Evolutionary conservation across 2,113 vertebrate species (phyloP).

Genomic region (Falcunculus frontatus): DNA sequence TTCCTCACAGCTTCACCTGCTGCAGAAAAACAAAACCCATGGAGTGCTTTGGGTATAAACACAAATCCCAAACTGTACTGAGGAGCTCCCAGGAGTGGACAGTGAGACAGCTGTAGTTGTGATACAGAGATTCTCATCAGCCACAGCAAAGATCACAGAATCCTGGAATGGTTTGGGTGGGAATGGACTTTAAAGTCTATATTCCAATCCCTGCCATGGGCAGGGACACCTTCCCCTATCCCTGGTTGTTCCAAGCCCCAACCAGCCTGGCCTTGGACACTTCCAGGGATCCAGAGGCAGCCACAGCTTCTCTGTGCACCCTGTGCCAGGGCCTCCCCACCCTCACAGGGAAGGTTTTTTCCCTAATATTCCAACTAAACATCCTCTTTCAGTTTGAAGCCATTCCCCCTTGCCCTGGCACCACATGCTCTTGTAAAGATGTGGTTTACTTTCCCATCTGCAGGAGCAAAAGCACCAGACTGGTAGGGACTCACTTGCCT

Average conservation of each 20-base stretch:
- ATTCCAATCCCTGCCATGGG: background rate
- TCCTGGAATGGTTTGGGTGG: background rate
- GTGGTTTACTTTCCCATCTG: background rate
- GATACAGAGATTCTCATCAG: background rate
- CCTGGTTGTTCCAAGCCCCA: fast-evolving
- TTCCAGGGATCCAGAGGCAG: background rate
- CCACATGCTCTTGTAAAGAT: background rate
- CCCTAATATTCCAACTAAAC: background rate
- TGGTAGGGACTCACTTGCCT: background rate
- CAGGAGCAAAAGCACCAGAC: background rate
- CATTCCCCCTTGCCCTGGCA: background rate
- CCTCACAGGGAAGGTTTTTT: too few relatives aligned
- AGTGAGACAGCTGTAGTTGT: fast-evolving
- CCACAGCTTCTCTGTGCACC: background rate
- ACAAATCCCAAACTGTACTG: background rate
- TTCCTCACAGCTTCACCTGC: background rate
- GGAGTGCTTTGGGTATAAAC: background rate
- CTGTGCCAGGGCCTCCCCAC: background rate
- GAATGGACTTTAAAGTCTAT: background rate
- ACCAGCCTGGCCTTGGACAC: background rate
- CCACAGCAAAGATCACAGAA: background rate
- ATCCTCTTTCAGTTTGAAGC: background rate
- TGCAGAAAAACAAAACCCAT: background rate
- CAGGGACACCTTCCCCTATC: background rate
- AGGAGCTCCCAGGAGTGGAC: background rate